These are phyloP conservation scores for Salticus scenicus DNA, from an alignment of 2,888 invertebrate species.

Conservation along the genomic window DNA sequence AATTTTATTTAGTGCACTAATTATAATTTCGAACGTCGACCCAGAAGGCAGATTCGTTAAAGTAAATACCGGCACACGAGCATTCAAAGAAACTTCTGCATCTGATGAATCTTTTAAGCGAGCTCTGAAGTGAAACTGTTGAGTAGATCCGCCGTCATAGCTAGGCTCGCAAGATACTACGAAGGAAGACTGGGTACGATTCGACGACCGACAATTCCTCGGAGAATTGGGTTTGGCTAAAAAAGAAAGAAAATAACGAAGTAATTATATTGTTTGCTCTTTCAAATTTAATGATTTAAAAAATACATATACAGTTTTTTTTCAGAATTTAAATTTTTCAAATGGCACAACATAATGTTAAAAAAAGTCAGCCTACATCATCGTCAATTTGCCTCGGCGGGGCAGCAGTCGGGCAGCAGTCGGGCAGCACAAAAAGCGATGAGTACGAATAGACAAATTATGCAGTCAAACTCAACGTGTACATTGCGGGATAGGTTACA, in stretches of 20 bases:
- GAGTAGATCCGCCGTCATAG: slow-evolving; percentile 56
- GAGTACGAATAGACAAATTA: too few relatives aligned
- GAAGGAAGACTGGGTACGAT: slow-evolving; percentile 44
- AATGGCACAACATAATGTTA: too few relatives aligned
- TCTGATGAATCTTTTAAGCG: slow-evolving; percentile 11
- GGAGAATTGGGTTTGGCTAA: slow-evolving; percentile 49
- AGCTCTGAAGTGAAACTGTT: slow-evolving; percentile 48
- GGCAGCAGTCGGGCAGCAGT: too few relatives aligned
- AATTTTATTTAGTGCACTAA: slow-evolving; percentile 48
- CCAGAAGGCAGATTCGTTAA: slow-evolving; percentile 43
- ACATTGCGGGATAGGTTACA: too few relatives aligned
- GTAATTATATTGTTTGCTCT: too few relatives aligned
- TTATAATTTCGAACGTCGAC: slow-evolving; percentile 20
- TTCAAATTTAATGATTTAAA: too few relatives aligned
- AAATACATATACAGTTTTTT: too few relatives aligned
- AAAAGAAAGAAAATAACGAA: background rate
- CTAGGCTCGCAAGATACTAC: slow-evolving; percentile 43
- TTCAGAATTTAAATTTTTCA: too few relatives aligned
- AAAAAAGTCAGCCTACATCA: too few relatives aligned
- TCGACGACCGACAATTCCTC: slow-evolving; percentile 32
- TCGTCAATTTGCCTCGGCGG: too few relatives aligned
- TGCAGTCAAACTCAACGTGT: too few relatives aligned
- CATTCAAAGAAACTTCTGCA: slow-evolving; percentile 16
- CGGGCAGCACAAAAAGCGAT: too few relatives aligned
- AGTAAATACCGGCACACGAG: slow-evolving; percentile 38